Evolutionary conservation across 1,140 invertebrate species (phyloP).

Genomic region (Dreissena polymorpha): DNA sequence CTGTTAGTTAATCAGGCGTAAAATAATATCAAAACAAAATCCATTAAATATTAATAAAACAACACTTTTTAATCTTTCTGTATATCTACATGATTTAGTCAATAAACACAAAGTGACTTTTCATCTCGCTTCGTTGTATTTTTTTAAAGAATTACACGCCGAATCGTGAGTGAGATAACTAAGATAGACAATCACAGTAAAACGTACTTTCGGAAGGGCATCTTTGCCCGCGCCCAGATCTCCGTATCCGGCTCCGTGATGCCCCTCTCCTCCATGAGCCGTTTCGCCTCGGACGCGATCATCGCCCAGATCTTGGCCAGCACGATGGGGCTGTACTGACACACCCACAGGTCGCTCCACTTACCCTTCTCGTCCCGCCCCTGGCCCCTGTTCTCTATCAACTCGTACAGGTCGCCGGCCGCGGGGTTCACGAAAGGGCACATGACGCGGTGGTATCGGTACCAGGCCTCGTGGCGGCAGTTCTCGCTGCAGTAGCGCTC

Average conservation of each 20-base stretch:
- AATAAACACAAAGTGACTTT: too few relatives aligned
- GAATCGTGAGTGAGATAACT: too few relatives aligned
- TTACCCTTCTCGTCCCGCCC: slow-evolving; percentile 57
- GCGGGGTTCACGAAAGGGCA: slow-evolving; percentile 68
- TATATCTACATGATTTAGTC: too few relatives aligned
- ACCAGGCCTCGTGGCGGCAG: slow-evolving; percentile 67
- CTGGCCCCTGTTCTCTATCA: slow-evolving; percentile 67
- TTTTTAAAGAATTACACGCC: too few relatives aligned
- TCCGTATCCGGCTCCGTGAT: slow-evolving; percentile 60
- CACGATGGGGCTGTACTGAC: slow-evolving; percentile 70
- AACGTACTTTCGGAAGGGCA: slow-evolving; percentile 72
- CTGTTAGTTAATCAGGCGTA: too few relatives aligned
- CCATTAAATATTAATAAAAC: too few relatives aligned
- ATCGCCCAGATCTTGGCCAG: slow-evolving; percentile 71
- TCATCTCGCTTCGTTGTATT: too few relatives aligned
- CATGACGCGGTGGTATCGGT: slow-evolving; percentile 68
- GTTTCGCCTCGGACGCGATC: slow-evolving; percentile 66
- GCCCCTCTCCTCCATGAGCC: slow-evolving; percentile 62
- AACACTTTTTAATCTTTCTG: too few relatives aligned
- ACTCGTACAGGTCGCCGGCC: slow-evolving; percentile 64
- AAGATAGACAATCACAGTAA: not conserved
- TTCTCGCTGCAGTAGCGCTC: slow-evolving; percentile 71
- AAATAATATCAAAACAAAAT: too few relatives aligned
- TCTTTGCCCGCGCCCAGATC: slow-evolving; percentile 74
- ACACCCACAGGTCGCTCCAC: slow-evolving; percentile 65